Evolutionary conservation across 1,140 invertebrate genomes (phyloP), one percentile per base, ranked within the genome.

Genomic region (Wiebesia pumilae): DNA sequence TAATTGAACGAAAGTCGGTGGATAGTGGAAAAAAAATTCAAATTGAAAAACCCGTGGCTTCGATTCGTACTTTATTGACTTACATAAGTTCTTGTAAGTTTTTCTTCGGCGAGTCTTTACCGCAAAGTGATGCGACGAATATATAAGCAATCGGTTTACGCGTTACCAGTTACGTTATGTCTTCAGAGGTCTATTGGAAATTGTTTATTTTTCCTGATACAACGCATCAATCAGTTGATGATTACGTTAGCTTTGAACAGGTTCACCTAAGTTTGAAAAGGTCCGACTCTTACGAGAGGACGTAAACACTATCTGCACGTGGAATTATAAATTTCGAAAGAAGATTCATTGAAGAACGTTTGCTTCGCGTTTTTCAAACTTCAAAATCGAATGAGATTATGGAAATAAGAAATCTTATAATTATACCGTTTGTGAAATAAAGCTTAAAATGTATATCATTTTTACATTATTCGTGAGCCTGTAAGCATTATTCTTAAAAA

Each of bases 1-100:
- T 85, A 85, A 85, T 85, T 81, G 78, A 85, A 85, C 43, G 84
- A 85, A 80, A 80, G 77, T 71, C 62, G 24, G 24, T 30, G 27
- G 75, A 33, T 19, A 73, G 33, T 16, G 38, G 65, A 12, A 33
- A 43, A 47, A 62, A 24, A 35, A 54, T 4, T 7, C n/a, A 35
- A 0, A 38, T 19, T 30, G 27, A 58, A 79, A 79, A 79, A 58
- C 38, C 0, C 16, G 9, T 51, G 1, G 16, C n/a, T 33, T 54
- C 19, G 0, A 58, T 35, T 69, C 80, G 54, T 27, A 27, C 6
- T 30, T 69, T 35, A 51, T 35, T 19, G 19, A 30, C 16, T 73
- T 83, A 27, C 51, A 35, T 19, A 85, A 85, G 27, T 27, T 6
- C 3, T 58, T 19, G n/a, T 4, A 24, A 27, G 27, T 51, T 82